Percentiles rank a stretch among this genome's conserved stretches.
phyloP scores from a whole-genome alignment of 2,113 vertebrate species.

The Galbula dea region DNA sequence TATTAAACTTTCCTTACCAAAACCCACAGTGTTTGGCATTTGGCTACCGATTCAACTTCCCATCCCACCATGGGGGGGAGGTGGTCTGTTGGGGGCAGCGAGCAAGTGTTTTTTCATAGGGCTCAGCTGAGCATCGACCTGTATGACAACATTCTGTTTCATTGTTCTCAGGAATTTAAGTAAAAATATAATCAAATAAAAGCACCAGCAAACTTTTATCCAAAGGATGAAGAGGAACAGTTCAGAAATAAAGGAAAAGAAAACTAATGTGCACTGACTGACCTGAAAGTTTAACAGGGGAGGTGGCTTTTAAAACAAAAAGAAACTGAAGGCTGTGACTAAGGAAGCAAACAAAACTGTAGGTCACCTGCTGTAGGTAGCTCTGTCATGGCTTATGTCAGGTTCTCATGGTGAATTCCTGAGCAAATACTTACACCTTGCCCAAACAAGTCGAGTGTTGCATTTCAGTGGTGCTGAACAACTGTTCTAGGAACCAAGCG shows the following conservation, averaged over 20 bases:
- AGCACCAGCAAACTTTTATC: neutral
- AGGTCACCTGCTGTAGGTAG: slow-evolving; percentile 36
- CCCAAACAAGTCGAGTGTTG: slow-evolving; percentile 68
- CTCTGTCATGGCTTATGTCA: slow-evolving; percentile 59
- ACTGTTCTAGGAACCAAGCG: slow-evolving; percentile 5
- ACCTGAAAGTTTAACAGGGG: neutral
- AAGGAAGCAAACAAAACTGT: slow-evolving; percentile 18
- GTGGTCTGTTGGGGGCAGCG: too few relatives aligned
- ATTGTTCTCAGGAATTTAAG: neutral
- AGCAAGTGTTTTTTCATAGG: too few relatives aligned
- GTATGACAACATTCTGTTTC: too few relatives aligned
- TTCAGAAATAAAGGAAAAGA: neutral
- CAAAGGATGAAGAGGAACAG: neutral
- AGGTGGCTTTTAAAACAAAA: slow-evolving; percentile 27
- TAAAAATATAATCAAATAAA: neutral
- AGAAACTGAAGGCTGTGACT: slow-evolving; percentile 10
- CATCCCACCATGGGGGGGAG: too few relatives aligned
- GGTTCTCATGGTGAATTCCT: slow-evolving; percentile 71
- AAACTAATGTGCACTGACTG: neutral
- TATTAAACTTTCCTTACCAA: too few relatives aligned
- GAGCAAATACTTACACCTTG: slow-evolving; percentile 72
- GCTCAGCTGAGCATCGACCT: too few relatives aligned
- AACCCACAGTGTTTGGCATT: too few relatives aligned
- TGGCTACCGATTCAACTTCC: too few relatives aligned
- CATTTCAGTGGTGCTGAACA: slow-evolving; percentile 41